Evolutionary conservation across 2,888 invertebrate species (phyloP), one percentile per base, ranked within the genome.

Genomic region (Cephus pulcher): DNA sequence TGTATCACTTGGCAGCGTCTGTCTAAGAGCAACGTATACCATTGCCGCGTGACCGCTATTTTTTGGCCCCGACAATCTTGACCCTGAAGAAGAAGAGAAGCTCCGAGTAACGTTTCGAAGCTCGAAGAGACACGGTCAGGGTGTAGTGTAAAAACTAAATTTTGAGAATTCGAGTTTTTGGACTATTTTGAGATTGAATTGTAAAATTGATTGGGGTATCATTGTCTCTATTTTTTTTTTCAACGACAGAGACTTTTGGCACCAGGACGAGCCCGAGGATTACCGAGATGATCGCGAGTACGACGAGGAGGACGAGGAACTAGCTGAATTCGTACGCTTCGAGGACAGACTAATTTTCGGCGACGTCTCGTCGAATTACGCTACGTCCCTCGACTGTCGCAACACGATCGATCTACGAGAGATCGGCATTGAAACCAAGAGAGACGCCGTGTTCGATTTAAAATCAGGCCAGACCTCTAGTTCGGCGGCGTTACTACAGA

Each of bases 331-430:
- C 88, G 77, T 86, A 76, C 34, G 88, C 84, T 82, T 90, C 88
- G 81, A 91, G 84, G 86, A 92, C 81, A 86, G 89, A 71, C 78
- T 89, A 80, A 84, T 90, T 76, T 89, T 92, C 89, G 81, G 92
- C 81, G 85, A 92, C 84, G 87, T 84, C 76, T 88, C 88, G 77
- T 84, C 87, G 32, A 80, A 37, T 78, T 83, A 81, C 76, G 80
- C 80, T 40, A 89, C 89, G 32, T 89, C 90, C 32, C 78, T 90
- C 79, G 91, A 91, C 78, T 90, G 88, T 80, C 87, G 90, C 15
- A 91, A 90, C 83, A 90, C 90, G 75, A 89, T 89, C 35, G 91
- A 91, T 81, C 82, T 91, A 30, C 88, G 91, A 0, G 91, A 91
- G 78, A 91, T 91, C 83, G 91, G 91, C 76, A 83, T 91, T 77